phyloP scores from a whole-genome alignment of 2,113 vertebrate species.

The Ellobius talpinus region DNA sequence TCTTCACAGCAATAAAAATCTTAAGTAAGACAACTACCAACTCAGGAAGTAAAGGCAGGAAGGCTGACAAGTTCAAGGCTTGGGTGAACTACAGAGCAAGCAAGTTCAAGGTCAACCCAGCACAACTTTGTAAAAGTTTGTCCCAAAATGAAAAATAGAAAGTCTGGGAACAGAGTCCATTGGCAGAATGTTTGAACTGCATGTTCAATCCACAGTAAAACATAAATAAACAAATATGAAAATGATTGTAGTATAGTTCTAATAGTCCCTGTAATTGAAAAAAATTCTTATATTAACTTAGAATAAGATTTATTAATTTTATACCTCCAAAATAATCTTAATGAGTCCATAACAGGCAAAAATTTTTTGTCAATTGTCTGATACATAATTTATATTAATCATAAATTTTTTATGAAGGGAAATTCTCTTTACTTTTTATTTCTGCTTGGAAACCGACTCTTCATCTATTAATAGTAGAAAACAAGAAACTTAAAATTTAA shows the following conservation, averaged over 20 bases:
- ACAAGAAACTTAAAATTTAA: background rate
- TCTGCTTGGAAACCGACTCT: background rate
- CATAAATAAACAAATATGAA: background rate
- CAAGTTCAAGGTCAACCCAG: background rate
- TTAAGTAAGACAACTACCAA: background rate
- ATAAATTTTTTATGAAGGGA: slow-evolving; percentile 46
- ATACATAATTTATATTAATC: background rate
- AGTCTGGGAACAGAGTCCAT: background rate
- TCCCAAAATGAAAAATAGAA: background rate
- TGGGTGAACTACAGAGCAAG: background rate
- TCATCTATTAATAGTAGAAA: background rate
- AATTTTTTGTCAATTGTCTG: background rate
- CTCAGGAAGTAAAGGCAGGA: background rate
- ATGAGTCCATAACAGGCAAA: background rate
- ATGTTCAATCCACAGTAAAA: background rate
- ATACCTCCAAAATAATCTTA: background rate
- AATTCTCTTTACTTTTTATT: slow-evolving; percentile 10
- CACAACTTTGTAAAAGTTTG: background rate
- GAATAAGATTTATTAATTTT: slow-evolving; percentile 16
- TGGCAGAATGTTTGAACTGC: background rate
- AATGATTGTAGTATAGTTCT: background rate
- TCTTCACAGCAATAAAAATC: background rate
- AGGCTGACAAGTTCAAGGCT: background rate
- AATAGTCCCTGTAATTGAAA: background rate
- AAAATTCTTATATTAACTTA: background rate